Evolutionary conservation across 2,797 vertebrate genomes (phyloP).

Genomic region (Crenuchus spilurus): DNA sequence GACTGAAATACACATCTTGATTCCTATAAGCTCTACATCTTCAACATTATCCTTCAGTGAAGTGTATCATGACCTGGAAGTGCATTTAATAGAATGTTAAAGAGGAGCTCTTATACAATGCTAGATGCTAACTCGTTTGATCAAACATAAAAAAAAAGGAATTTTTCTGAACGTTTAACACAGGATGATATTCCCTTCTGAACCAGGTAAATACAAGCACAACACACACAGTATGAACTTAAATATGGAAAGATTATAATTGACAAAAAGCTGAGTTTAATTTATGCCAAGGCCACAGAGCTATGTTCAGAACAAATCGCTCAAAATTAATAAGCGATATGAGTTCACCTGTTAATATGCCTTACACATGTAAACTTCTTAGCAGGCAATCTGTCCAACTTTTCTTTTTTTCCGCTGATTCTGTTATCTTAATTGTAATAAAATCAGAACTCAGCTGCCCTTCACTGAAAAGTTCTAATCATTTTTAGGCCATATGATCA

Average conservation of each 20-base stretch:
- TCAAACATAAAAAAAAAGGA: constrained; percentile 5
- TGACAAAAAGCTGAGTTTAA: not conserved
- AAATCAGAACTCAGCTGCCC: not conserved
- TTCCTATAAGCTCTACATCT: constrained; percentile 14
- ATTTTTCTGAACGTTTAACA: constrained; percentile 15
- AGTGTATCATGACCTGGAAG: constrained; percentile 22
- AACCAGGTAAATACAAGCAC: constrained; percentile 30
- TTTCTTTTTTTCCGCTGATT: constrained; percentile 5
- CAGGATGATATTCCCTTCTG: constrained; percentile 36
- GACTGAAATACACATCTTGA: constrained; percentile 8
- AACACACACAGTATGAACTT: constrained; percentile 19
- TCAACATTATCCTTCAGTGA: constrained; percentile 4
- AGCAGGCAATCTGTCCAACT: constrained; percentile 6
- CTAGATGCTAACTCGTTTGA: not conserved
- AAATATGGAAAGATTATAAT: constrained; percentile 7
- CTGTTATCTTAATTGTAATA: not conserved
- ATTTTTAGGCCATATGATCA: constrained; percentile 7
- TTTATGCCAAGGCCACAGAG: constrained; percentile 40
- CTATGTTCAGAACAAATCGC: constrained; percentile 6
- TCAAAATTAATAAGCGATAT: not conserved
- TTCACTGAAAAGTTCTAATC: constrained; percentile 41
- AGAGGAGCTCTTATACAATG: not conserved
- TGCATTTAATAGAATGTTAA: constrained; percentile 43
- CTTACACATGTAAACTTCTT: constrained; percentile 11
- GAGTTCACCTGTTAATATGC: constrained; percentile 32